Evolutionary conservation across 2,113 vertebrate genomes (phyloP), one percentile per base, ranked within the genome.

Genomic region (Labrus mixtus): DNA sequence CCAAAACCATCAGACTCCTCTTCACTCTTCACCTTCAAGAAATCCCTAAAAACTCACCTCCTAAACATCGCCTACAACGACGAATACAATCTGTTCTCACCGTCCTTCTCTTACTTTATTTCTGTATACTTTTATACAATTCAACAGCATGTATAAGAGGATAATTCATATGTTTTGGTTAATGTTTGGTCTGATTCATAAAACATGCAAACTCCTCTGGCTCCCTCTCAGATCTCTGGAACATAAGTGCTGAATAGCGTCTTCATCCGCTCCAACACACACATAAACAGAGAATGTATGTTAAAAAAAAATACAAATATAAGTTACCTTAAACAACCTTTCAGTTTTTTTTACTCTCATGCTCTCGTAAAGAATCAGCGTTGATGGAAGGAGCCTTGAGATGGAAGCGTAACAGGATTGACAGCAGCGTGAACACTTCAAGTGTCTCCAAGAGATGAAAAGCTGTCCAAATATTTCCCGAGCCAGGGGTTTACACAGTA

Each of bases 381-480:
- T 1, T 20, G 48, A 55, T 57, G 55, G n/a, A 63, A 36, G 46
- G 25, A 15, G 22, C 48, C 65, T n/a, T 7, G 11, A 13, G 50
- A 19, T 68, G 46, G 46, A 25, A 41, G 12, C 36, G 53, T 20
- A 68, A 58, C 9, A 22, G 58, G 54, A 70, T 66, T 36, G 5
- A 39, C 69, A 71, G 62, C 43, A 0, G 57, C 66, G 64, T 37
- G 72, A 76, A 64, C 39, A 53, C 45, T 50, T 77, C 25, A 61
- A 61, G 65, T 82, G 59, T 73, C 55, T 72, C 74, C 68, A 19
- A 67, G 77, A 66, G 69, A 60, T 61, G 76, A 78, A 83, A 80
- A 78, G 70, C 64, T 72, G 41, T 87, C 33, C 61, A 81, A 83
- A 83, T 75, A 81, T 86, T 84, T 76, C 36, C 60, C 50, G 3